A percentile compares a stretch with the other conserved stretches of the same genome.
phyloP scores from a whole-genome alignment of 2,113 vertebrate genomes.

The Bungarus multicinctus region DNA sequence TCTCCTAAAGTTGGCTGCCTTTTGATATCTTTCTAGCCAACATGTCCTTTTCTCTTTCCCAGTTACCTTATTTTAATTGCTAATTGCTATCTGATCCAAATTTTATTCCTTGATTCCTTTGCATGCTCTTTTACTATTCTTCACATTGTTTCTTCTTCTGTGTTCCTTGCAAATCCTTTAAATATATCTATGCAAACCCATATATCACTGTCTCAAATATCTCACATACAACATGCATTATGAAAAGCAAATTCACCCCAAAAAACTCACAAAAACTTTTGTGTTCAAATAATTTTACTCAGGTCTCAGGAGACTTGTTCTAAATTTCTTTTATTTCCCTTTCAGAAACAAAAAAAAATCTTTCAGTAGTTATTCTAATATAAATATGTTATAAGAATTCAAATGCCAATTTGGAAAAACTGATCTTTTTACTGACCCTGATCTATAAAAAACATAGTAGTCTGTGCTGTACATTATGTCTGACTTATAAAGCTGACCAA shows the following conservation, averaged over 20 bases:
- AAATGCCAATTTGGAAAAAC: not conserved
- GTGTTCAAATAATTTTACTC: not conserved
- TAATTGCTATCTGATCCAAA: not conserved
- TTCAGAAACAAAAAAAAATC: not conserved
- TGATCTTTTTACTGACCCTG: too few relatives aligned
- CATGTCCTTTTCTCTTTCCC: not conserved
- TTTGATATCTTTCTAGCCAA: not conserved
- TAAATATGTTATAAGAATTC: not conserved
- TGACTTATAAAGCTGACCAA: not conserved
- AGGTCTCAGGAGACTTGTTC: not conserved
- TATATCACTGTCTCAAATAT: not conserved
- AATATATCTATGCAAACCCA: not conserved
- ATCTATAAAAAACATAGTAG: not conserved
- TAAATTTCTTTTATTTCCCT: conserved; percentile 5
- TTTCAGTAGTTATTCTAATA: conserved; percentile 13
- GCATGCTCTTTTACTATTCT: not conserved
- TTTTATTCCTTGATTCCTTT: conserved; percentile 11
- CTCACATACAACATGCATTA: not conserved
- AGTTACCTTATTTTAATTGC: not conserved
- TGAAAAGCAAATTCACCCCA: conserved; percentile 1
- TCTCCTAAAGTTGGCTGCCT: not conserved
- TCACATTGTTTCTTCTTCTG: conserved; percentile 9
- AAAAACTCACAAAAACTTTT: not conserved
- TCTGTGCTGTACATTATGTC: not conserved
- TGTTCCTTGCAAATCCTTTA: not conserved